phyloP scores from a whole-genome alignment of 2,888 invertebrate species.

The Melanargia galathea region DNA sequence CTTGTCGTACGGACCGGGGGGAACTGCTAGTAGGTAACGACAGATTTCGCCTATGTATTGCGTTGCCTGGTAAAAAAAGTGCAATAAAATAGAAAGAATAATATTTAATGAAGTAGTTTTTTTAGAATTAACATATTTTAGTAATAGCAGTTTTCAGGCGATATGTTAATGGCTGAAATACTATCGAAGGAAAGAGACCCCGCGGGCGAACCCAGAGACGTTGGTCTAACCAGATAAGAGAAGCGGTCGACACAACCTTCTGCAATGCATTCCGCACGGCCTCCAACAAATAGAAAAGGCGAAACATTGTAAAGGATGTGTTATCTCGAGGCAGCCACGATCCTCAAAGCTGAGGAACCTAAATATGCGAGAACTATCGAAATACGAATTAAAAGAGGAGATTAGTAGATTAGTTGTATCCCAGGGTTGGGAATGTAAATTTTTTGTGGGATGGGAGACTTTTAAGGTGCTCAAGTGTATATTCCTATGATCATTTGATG shows the following conservation, averaged over 20 bases:
- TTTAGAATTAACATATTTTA: no score
- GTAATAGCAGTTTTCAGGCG: no score
- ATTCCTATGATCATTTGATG: no score
- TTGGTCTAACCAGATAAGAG: not conserved
- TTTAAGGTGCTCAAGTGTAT: no score
- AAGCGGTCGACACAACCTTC: not conserved
- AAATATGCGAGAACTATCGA: no score
- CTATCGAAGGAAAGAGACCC: not conserved
- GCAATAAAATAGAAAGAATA: not conserved
- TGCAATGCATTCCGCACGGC: not conserved
- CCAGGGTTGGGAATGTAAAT: no score
- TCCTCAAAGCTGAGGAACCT: not conserved
- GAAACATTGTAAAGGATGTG: not conserved
- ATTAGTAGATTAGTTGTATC: no score
- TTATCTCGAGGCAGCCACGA: not conserved
- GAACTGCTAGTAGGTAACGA: conserved; percentile 89
- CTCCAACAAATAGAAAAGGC: not conserved
- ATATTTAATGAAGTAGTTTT: no score
- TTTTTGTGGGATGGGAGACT: no score
- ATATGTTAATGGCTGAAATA: no score
- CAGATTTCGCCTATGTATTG: conserved; percentile 96
- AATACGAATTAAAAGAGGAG: no score
- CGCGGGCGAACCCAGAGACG: not conserved
- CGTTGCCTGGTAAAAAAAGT: conserved; percentile 81
- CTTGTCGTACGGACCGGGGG: conserved; percentile 83